phyloP scores from a whole-genome alignment of 2,113 vertebrate genomes.

The Amazona vittata region DNA sequence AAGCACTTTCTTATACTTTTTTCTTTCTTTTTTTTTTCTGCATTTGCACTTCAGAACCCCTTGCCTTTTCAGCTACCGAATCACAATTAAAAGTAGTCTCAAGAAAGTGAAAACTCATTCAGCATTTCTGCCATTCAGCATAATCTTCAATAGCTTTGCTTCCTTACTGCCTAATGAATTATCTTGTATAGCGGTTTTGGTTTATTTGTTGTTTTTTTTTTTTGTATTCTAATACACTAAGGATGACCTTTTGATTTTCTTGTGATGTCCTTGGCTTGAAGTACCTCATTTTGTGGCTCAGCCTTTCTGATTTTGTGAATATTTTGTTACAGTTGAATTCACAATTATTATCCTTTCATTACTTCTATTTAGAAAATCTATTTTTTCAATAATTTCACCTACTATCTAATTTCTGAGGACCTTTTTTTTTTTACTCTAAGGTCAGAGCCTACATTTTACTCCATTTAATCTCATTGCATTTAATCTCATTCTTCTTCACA shows the following conservation, averaged over 20 bases:
- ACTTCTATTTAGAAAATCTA: background rate
- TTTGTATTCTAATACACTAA: background rate
- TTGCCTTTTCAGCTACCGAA: background rate
- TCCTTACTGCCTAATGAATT: background rate
- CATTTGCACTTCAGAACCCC: background rate
- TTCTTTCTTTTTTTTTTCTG: background rate
- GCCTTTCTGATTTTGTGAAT: background rate
- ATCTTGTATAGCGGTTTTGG: background rate
- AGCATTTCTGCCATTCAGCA: background rate
- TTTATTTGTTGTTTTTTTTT: background rate
- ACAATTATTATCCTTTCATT: background rate
- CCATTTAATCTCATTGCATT: background rate
- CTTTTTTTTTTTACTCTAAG: background rate
- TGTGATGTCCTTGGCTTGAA: background rate
- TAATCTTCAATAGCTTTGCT: background rate
- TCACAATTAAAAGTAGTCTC: background rate
- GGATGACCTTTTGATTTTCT: background rate
- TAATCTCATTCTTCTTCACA: background rate
- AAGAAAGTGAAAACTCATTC: background rate
- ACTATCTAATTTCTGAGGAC: background rate
- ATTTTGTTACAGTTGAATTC: background rate
- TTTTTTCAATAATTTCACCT: background rate
- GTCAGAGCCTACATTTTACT: background rate
- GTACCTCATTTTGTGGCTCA: background rate
- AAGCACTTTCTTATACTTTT: background rate